Evolutionary conservation across 2,797 vertebrate genomes (phyloP), one percentile per base, ranked within the genome.

Genomic region (Phalanger gymnotis): DNA sequence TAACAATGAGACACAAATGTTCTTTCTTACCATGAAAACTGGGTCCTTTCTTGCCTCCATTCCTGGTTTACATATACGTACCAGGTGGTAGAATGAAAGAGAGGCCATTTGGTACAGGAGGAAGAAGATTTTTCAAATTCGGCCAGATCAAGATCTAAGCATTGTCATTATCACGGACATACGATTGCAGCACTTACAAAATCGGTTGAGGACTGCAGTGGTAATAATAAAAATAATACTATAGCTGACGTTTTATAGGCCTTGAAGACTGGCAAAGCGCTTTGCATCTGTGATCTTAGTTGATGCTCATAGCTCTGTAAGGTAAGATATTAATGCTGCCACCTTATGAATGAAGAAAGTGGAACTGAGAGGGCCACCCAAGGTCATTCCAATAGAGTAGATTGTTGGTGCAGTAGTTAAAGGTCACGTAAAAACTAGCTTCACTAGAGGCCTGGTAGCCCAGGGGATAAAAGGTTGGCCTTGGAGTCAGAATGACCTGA

Each of bases 31-130:
- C 40, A 87, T 47, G 40, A 40, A 87, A 87, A 89, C 7, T 94
- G 95, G 53, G 87, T 97, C 94, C 19, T 90, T 22, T 89, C 28
- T 95, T n/a, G 47, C 54, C 90, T 96, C 53, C 34, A 53, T 93
- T 87, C 10, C 9, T 47, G 40, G 73, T 87, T 87, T 87, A 27
- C 22, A 51, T 27, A 51, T 10, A 51, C 0, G 10, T 14, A 27
- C 40, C 34, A 66, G 25, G 6, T 81, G 40, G 73, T 47, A 47
- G 22, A 81, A 47, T 81, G 73, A 81, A 81, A 47, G 73, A 47
- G 40, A 87, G 13, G 73, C 40, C 40, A 87, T 87, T 40, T 25
- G 73, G 9, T 95, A 14, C 81, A 73, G 54, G 53, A 94, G 93
- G 53, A 25, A 93, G 87, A 54, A 9, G n/a, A 56, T 54, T 97